A percentile compares a stretch with the other conserved stretches of the same genome.
These are phyloP conservation scores for Drosophila seclusa DNA, from an alignment of 2,888 invertebrate genomes.

Conservation along the genomic window DNA sequence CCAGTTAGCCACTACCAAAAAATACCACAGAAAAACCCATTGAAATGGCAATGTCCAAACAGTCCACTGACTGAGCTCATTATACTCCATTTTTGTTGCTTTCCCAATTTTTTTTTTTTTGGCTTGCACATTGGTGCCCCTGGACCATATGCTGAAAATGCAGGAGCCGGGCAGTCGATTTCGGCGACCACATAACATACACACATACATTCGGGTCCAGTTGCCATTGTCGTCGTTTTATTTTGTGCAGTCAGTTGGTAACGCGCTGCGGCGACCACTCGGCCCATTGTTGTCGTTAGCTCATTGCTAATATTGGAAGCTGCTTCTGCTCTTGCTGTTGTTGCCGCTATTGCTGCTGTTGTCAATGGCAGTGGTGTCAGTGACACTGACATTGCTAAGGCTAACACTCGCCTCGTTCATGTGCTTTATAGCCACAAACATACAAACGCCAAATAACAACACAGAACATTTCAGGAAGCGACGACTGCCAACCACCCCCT, in stretches of 20 bases:
- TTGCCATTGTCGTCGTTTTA: constrained; percentile 41
- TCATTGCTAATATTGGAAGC: constrained; percentile 77
- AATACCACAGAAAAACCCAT: constrained; percentile 40
- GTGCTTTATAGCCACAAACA: constrained; percentile 73
- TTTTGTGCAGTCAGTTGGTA: constrained; percentile 56
- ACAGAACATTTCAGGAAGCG: constrained; percentile 56
- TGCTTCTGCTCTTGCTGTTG: constrained; percentile 32
- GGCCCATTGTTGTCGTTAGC: constrained; percentile 73
- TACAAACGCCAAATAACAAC: constrained; percentile 40
- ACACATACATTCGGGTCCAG: constrained; percentile 26
- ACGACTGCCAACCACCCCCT: constrained; percentile 18
- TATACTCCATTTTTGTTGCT: constrained; percentile 57
- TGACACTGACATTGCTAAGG: constrained; percentile 57
- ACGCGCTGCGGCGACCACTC: constrained; percentile 59
- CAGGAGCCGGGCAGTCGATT: constrained; percentile 58
- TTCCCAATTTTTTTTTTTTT: constrained; percentile 7
- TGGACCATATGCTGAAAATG: constrained; percentile 54
- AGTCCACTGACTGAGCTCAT: constrained; percentile 62
- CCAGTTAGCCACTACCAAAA: constrained; percentile 43
- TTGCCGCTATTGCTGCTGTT: constrained; percentile 16
- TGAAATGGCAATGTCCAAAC: constrained; percentile 40
- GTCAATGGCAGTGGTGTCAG: constrained; percentile 63
- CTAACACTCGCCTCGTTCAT: constrained; percentile 70
- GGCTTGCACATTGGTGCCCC: constrained; percentile 34
- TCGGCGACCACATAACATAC: constrained; percentile 59